Percentiles rank a stretch among this genome's conserved stretches.
Conservation (phyloP, 2,113 vertebrate genomes). For the Semnopithecus entellus region DNA sequence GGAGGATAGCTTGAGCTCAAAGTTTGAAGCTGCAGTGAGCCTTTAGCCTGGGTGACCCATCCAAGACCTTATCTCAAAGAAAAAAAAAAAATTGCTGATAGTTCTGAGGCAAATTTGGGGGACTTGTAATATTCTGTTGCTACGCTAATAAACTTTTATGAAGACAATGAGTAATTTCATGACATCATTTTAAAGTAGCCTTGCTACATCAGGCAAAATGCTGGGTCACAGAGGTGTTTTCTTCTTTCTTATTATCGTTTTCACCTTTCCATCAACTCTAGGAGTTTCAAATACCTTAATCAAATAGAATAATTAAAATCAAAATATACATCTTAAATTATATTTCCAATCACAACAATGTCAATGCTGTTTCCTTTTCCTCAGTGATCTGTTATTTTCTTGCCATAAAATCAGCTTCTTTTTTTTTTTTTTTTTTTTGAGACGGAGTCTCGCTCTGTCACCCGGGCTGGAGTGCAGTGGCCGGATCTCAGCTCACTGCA, state of each 20-base stretch:
- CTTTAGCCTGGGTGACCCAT: no score
- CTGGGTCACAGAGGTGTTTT: background rate
- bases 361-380: background rate
- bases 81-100: background rate
- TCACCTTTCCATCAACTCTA: background rate
- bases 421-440: no score
- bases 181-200: background rate
- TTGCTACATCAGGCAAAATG: background rate
- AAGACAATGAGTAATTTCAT: constrained; percentile 30
- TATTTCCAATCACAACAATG: background rate
- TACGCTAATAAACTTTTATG: background rate
- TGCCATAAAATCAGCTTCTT: constrained; percentile 14
- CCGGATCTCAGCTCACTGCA: no score
- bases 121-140: constrained; percentile 10
- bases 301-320: constrained; percentile 35
- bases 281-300: constrained; percentile 18
- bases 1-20: no score
- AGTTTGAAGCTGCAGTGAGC: no score
- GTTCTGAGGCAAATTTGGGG: background rate
- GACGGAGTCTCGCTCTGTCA: no score
- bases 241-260: background rate
- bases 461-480: no score
- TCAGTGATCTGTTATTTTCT: constrained; percentile 13
- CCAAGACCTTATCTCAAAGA: no score
- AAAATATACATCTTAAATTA: constrained; percentile 24